Evolutionary conservation across 2,113 vertebrate species (phyloP), one percentile per base, ranked within the genome.

Genomic region (Perca fluviatilis): DNA sequence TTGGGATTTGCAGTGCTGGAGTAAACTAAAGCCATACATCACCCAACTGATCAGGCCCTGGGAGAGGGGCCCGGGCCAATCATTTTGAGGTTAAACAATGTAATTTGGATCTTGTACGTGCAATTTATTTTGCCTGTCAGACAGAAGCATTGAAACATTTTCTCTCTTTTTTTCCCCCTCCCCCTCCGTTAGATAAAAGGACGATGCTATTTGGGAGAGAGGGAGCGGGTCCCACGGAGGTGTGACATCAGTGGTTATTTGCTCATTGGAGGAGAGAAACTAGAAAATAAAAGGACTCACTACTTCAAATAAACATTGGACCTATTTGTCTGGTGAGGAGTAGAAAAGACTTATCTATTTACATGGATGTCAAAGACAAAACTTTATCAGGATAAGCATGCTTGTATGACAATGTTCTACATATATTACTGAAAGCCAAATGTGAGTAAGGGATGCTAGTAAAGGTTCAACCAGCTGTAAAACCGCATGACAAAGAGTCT

Each of bases 1-100:
- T 78, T 94, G 92, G 93, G 94, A 95, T 93, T 94, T 94, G 93
- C 91, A 85, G 89, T 78, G 85, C 80, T 84, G 88, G 85, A 90
- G 89, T 94, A 95, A 95, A 95, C 95, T 83, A 90, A 94, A 94
- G 94, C 91, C 92, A 95, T 95, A 95, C 93, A 95, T 95, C 95
- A 96, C 87, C 87, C 77, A 74, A 63, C 91, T 85, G 89, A 95
- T 94, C 93, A 91, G 91, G 91, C 90, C 84, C 91, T 80, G 86
- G 92, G 91, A 94, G 92, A 94, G 89, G 78, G 90, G 91, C 90
- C 92, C 25, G 64, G 90, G 80, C 92, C 94, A 95, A 93, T 95
- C 94, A 95, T 95, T 95, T 94, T 91, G 93, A 95, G 95, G 95
- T 96, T 96, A 95, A 96, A 95, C 94, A 95, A 95, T 95, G 93